Evolutionary conservation across 2,797 vertebrate species (phyloP).

Genomic region (Scolopax bukidnonensis): DNA sequence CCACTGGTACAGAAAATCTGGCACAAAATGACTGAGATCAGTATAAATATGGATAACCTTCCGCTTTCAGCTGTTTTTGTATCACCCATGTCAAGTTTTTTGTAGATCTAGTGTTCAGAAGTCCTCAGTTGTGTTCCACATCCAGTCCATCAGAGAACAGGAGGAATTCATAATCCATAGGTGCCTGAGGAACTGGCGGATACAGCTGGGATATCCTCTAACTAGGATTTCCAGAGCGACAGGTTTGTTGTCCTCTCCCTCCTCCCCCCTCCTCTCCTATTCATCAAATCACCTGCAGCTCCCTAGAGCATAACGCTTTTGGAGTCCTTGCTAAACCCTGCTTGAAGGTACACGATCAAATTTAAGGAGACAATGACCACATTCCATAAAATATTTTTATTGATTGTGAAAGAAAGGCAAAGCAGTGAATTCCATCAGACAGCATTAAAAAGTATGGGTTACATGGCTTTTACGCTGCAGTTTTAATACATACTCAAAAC

Average conservation of each 20-base stretch:
- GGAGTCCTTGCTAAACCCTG: not conserved
- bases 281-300: not conserved
- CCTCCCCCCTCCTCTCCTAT: not conserved
- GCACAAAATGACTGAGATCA: not conserved
- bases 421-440: constrained; percentile 46
- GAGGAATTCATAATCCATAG: not conserved
- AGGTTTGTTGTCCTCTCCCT: not conserved
- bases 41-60: not conserved
- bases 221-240: constrained; percentile 15
- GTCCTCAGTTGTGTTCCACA: constrained; percentile 26
- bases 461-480: constrained; percentile 33
- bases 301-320: not conserved
- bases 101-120: not conserved
- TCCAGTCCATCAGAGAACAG: constrained; percentile 12
- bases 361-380: constrained; percentile 75
- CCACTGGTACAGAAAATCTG: not conserved
- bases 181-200: not conserved
- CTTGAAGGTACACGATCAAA: constrained; percentile 9
- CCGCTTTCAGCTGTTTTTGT: not conserved
- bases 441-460: not conserved
- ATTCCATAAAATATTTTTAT: constrained; percentile 78
- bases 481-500: constrained; percentile 6
- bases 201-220: not conserved
- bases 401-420: constrained; percentile 49
- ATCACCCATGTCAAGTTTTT: not conserved